Percentiles rank a stretch among this genome's conserved stretches.
Evolutionary conservation across 2,797 vertebrate species (phyloP).

Genomic region (Phalanger gymnotis): DNA sequence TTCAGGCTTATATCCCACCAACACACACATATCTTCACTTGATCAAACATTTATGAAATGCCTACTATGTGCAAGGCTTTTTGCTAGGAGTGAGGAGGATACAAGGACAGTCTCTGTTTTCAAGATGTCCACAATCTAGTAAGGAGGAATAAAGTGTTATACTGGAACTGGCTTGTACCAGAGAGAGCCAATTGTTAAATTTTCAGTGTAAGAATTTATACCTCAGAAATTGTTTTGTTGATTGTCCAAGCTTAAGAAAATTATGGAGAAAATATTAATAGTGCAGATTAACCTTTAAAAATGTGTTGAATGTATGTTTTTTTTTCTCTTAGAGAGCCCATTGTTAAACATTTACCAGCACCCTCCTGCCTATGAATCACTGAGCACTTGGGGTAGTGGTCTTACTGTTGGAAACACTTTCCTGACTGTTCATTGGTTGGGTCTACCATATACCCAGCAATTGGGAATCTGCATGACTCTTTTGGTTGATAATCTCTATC

Average conservation of each 20-base stretch:
- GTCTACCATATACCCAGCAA: neutral
- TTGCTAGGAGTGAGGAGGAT: neutral
- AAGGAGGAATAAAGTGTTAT: neutral
- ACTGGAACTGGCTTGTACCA: neutral
- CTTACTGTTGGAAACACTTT: neutral
- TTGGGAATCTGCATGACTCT: neutral
- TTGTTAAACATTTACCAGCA: neutral
- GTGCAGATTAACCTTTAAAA: too few relatives aligned
- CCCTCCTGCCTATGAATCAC: neutral
- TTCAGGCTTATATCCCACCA: neutral
- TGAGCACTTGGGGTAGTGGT: neutral
- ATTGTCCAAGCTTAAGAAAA: neutral
- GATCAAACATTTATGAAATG: neutral
- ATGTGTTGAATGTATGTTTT: neutral
- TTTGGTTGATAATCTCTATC: neutral
- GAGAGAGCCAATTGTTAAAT: neutral
- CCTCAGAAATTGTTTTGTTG: neutral
- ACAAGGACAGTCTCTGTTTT: neutral
- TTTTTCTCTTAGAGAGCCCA: neutral
- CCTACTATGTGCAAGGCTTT: neutral
- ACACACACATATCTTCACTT: neutral
- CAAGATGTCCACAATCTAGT: neutral
- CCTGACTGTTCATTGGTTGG: neutral
- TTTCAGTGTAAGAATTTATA: neutral
- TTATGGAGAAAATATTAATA: neutral